Evolutionary conservation across 2,113 vertebrate species (phyloP), one percentile per base, ranked within the genome.

Genomic region (Apodemus speciosus): DNA sequence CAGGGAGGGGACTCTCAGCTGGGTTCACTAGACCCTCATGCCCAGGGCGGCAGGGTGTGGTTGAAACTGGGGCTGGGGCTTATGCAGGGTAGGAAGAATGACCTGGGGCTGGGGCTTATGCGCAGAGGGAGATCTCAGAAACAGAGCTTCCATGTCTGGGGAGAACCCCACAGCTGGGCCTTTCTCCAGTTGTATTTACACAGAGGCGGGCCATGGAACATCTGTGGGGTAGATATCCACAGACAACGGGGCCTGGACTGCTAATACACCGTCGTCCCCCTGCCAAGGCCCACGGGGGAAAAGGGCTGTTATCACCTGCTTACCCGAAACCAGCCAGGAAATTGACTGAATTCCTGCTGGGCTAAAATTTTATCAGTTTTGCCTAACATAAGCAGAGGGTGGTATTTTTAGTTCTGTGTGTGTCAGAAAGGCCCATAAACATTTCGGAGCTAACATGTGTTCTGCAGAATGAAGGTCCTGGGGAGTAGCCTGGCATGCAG

Each of bases 271-370:
- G 90, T n/a, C n/a, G n/a, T 72, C 80, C 92, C 46, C 90, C 69
- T 56, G 90, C 90, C 85, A 88, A 84, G 95, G 62, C 79, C 95
- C 92, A 81, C 40, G 35, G 93, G n/a, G 93, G 93, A 96, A 95
- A 75, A n/a, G 75, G 85, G 95, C 95, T 97, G 97, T 97, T 97
- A 97, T 97, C 97, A 97, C 92, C 96, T 86, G 91, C 93, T 93
- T 97, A 96, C 84, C 85, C 73, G 88, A 95, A 97, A 97, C 20
- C 0, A 76, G 96, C 79, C 93, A 97, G 97, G 98, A 98, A 98
- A 98, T 97, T 92, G 96, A 95, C 88, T 96, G 96, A 98, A 98
- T 97, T 98, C 97, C 97, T 98, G 91, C 51, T 27, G 95, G 96
- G 95, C 92, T 92, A 10, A 96, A 97, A 95, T 96, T 96, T 89